These are phyloP conservation scores for Zosterops japonicus DNA, from an alignment of 2,113 vertebrate genomes.

Conservation along the genomic window DNA sequence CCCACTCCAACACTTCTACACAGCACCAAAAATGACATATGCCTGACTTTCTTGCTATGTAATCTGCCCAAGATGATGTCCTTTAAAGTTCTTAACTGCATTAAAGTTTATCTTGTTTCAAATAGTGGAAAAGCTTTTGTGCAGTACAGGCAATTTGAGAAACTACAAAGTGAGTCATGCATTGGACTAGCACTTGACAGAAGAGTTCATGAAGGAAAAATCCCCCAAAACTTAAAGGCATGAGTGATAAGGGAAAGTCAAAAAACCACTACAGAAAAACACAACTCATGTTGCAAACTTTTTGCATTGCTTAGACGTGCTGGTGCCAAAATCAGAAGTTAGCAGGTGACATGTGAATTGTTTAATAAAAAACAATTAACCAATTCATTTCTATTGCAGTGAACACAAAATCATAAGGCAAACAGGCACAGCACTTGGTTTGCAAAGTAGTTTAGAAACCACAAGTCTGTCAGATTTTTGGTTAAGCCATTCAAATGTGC, in stretches of 20 bases:
- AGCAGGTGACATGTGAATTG: background rate
- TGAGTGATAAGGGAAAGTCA: background rate
- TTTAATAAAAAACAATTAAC: background rate
- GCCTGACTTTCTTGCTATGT: background rate
- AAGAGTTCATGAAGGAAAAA: background rate
- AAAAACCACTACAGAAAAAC: background rate
- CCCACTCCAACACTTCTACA: background rate
- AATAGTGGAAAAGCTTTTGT: background rate
- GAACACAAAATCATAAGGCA: background rate
- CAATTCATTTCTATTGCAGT: background rate
- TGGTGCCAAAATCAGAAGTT: background rate
- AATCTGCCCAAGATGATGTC: background rate
- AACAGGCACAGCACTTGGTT: background rate
- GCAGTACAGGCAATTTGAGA: background rate
- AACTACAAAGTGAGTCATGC: background rate
- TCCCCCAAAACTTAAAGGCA: background rate
- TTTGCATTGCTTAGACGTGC: background rate
- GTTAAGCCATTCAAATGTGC: background rate
- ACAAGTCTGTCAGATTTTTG: background rate
- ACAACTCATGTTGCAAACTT: background rate
- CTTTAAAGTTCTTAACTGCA: background rate
- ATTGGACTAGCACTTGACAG: background rate
- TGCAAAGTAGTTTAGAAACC: background rate
- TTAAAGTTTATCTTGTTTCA: background rate
- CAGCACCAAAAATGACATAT: rapidly evolving